Evolutionary conservation across 2,888 invertebrate species (phyloP).

Genomic region (Mellilla xanthometata): DNA sequence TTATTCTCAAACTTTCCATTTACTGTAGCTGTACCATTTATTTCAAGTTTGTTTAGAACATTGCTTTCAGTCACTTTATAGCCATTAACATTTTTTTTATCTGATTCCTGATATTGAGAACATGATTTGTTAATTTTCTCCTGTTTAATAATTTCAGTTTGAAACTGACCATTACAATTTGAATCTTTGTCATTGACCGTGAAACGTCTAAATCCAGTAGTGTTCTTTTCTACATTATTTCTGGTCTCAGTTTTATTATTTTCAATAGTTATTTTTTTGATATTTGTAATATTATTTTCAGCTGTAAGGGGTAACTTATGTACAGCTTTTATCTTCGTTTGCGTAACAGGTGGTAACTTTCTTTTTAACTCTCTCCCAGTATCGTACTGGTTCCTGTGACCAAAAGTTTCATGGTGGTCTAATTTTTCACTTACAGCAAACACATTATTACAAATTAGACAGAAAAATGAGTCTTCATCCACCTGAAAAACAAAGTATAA

Average conservation of each 20-base stretch:
- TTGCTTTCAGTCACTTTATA: too few species aligned
- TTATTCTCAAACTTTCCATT: neutral
- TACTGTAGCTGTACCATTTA: neutral
- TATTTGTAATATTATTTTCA: neutral
- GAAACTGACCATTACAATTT: too few species aligned
- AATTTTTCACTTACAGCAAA: conserved; percentile 16
- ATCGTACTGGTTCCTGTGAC: conserved; percentile 11
- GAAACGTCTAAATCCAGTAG: too few species aligned
- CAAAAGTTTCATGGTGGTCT: conserved; percentile 13
- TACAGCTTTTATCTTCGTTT: neutral
- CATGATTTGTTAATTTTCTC: too few species aligned
- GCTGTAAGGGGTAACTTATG: neutral
- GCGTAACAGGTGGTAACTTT: neutral
- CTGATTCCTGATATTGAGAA: too few species aligned
- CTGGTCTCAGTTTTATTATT: too few species aligned
- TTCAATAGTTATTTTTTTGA: too few species aligned
- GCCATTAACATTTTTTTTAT: too few species aligned
- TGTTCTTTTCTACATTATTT: too few species aligned
- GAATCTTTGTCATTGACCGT: too few species aligned
- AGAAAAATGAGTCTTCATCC: conserved; percentile 48
- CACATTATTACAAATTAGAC: conserved; percentile 48
- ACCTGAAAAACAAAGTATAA: conserved; percentile 40
- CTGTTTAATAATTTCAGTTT: too few species aligned
- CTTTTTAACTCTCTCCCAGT: conserved; percentile 4
- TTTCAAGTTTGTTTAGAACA: neutral